Conservation (phyloP, 2,797 vertebrate species). For the Anisognathus igniventris region DNA sequence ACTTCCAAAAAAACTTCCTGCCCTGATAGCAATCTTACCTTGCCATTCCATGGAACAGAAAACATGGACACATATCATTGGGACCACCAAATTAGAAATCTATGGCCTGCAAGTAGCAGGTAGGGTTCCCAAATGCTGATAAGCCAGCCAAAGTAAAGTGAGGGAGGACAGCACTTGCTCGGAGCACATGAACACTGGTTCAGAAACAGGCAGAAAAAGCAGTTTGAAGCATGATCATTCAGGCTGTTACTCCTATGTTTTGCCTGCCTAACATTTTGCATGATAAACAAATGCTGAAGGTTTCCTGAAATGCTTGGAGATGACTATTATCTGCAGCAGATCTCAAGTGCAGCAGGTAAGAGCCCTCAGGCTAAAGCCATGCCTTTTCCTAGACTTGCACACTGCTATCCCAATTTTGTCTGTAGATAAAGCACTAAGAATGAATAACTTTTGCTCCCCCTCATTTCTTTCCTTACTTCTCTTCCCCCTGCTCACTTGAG, state of each 20-base stretch:
- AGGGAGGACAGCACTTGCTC: neutral
- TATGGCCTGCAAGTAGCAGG: fast-evolving
- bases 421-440: neutral
- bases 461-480: neutral
- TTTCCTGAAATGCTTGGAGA: neutral
- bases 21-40: neutral
- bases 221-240: neutral
- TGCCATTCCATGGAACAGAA: fast-evolving
- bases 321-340: neutral
- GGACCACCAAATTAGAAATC: neutral
- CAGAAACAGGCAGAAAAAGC: neutral
- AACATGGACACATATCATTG: neutral
- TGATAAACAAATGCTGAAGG: neutral
- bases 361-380: constrained; percentile 16
- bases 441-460: neutral
- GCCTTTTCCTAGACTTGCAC: neutral
- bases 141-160: neutral
- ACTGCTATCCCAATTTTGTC: constrained; percentile 38
- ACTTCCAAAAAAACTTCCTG: neutral
- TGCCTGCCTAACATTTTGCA: neutral
- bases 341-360: neutral
- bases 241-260: neutral
- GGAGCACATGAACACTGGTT: neutral
- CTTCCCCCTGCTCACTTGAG: neutral
- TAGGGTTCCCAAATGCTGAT: neutral